Evolutionary conservation across 1,140 invertebrate genomes (phyloP), one percentile per base, ranked within the genome.

Genomic region (Drosophila pseudoananassae): DNA sequence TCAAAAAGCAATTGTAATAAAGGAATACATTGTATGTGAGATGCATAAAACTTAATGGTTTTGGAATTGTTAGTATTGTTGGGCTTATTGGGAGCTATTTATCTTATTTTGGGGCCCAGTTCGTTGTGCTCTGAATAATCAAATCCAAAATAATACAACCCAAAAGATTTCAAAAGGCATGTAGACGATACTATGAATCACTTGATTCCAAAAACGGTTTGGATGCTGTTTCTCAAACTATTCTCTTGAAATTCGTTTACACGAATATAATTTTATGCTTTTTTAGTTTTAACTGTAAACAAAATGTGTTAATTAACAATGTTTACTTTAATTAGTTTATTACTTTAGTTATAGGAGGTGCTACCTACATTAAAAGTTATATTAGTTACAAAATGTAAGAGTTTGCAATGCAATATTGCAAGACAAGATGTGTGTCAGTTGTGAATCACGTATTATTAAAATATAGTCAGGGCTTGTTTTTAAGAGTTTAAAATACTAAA

Each of bases 1-100:
- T 50, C 75, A 31, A 85, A 77, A 87, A 72, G 61, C 63, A 61
- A 33, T 65, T 64, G 60, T 59, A 51, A 33, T 36, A 56, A n/a
- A 56, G 56, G 66, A 69, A 69, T 69, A 20, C 63, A 47, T 56
- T 69, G 65, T 69, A 69, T 69, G 63, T 56, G 65, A 68, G 45
- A 47, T 47, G 65, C 63, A 69, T 69, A 69, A 55, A 50, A 36
- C 36, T 69, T 25, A 49, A 25, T 52, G 50, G 64, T 23, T 38
- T 38, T 36, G 20, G 43, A 36, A 50, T 43, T 51, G 46, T 55
- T 68, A 43, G 31, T 29, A 69, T 69, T 69, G 66, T 69, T 49
- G 5, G 15, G 43, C 40, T 69, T 49, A 56, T 69, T 69, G 64
- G 25, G 25, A 43, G 27, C 23, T 29, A 69, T 69, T 56, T 69